phyloP scores from a whole-genome alignment of 2,888 invertebrate species.

The Ophioninae sp. region DNA sequence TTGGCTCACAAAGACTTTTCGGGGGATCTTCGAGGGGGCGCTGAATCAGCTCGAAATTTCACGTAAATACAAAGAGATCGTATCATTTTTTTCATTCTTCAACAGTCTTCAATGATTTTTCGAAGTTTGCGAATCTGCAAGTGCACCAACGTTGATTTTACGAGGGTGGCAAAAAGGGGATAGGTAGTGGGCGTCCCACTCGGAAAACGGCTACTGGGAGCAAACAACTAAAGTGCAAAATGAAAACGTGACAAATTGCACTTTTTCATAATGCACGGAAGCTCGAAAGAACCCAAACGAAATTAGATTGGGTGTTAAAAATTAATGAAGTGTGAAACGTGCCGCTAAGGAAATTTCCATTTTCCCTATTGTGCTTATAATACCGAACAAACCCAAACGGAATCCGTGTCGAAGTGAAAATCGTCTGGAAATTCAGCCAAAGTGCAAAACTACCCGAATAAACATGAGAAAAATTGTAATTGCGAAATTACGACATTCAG shows the following conservation, averaged over 20 bases:
- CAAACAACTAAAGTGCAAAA: not conserved
- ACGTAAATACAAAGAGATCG: not conserved
- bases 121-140: not conserved
- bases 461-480: no score
- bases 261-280: not conserved
- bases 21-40: not conserved
- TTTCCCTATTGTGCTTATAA: no score
- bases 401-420: not conserved
- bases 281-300: not conserved
- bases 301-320: no score
- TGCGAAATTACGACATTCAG: no score
- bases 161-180: not conserved
- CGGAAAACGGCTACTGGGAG: not conserved
- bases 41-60: not conserved
- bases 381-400: not conserved
- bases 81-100: not conserved
- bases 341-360: no score
- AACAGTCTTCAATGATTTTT: not conserved
- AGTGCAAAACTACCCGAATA: no score
- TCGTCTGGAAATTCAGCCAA: not conserved
- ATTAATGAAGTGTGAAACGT: no score
- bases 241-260: not conserved
- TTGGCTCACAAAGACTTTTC: not conserved
- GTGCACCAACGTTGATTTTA: not conserved
- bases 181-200: not conserved